phyloP scores from a whole-genome alignment of 2,888 invertebrate genomes.

The Ornithoptera priamus region DNA sequence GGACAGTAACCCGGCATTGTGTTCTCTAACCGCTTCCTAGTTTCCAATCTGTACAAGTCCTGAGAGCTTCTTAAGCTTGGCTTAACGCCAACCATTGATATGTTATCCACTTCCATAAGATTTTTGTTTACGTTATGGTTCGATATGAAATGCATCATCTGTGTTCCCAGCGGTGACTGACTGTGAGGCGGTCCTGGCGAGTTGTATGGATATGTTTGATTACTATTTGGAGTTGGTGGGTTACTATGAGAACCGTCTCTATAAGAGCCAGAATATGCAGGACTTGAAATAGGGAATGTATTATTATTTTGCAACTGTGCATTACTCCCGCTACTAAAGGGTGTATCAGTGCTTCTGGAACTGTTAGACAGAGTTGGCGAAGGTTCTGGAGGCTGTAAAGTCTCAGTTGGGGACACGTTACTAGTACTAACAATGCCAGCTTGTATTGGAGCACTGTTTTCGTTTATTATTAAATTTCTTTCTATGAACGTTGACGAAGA shows the following conservation, averaged over 20 bases:
- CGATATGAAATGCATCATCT: constrained; percentile 77
- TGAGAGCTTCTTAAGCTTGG: constrained; percentile 54
- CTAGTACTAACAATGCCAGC: constrained; percentile 92
- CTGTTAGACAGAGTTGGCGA: constrained; percentile 81
- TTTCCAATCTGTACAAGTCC: constrained; percentile 55
- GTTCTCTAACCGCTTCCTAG: constrained; percentile 59
- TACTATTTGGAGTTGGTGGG: constrained; percentile 61
- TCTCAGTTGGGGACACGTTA: constrained; percentile 85
- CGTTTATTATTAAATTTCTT: constrained; percentile 76
- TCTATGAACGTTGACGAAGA: constrained; percentile 85
- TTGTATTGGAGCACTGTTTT: constrained; percentile 87
- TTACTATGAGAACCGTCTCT: constrained; percentile 63
- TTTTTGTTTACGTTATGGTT: constrained; percentile 76
- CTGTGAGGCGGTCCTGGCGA: constrained; percentile 63
- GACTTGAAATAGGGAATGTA: constrained; percentile 70
- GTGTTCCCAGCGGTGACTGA: constrained; percentile 62
- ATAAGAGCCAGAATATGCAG: constrained; percentile 68
- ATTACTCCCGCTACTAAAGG: constrained; percentile 62
- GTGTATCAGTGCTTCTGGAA: constrained; percentile 73
- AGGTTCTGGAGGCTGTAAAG: constrained; percentile 75
- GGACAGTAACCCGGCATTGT: constrained; percentile 74
- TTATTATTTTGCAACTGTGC: constrained; percentile 61
- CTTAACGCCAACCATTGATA: constrained; percentile 74
- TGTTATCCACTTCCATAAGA: constrained; percentile 76
- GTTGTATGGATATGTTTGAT: constrained; percentile 59